phyloP scores from a whole-genome alignment of 2,797 vertebrate species.

The Squalus acanthias region DNA sequence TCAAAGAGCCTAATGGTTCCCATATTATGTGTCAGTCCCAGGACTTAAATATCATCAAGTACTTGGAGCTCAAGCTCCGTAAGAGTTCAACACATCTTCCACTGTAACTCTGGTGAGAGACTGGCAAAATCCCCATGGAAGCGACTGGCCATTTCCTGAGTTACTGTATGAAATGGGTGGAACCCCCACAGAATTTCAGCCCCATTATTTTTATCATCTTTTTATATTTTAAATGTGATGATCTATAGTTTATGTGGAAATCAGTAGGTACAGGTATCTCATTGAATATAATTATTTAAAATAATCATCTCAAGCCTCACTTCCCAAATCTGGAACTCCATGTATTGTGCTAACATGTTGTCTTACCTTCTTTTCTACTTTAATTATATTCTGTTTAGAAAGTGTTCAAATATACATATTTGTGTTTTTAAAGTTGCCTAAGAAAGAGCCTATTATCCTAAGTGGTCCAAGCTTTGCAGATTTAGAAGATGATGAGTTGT shows the following conservation, averaged over 20 bases:
- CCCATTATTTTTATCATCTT: not conserved
- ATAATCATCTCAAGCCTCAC: not conserved
- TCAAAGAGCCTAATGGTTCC: not conserved
- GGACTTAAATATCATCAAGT: not conserved
- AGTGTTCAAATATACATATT: conserved; percentile 9
- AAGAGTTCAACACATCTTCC: not conserved
- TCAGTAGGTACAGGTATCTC: not conserved
- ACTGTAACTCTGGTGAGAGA: not conserved
- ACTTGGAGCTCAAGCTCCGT: not conserved
- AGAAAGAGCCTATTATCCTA: conserved; percentile 90
- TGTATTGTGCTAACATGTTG: not conserved
- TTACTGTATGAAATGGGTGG: not conserved
- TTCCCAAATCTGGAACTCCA: not conserved
- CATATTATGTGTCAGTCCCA: not conserved
- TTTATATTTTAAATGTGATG: not conserved
- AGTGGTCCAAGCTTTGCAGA: conserved; percentile 89
- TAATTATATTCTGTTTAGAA: not conserved
- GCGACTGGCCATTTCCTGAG: not conserved
- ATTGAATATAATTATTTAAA: not conserved
- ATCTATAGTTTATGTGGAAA: not conserved
- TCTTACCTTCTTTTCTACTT: not conserved
- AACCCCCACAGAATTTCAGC: not conserved
- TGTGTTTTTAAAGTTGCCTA: conserved; percentile 68
- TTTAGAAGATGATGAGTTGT: conserved; percentile 77
- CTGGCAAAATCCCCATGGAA: not conserved